Conservation (phyloP, 2,113 vertebrate genomes). For the Labrus mixtus region DNA sequence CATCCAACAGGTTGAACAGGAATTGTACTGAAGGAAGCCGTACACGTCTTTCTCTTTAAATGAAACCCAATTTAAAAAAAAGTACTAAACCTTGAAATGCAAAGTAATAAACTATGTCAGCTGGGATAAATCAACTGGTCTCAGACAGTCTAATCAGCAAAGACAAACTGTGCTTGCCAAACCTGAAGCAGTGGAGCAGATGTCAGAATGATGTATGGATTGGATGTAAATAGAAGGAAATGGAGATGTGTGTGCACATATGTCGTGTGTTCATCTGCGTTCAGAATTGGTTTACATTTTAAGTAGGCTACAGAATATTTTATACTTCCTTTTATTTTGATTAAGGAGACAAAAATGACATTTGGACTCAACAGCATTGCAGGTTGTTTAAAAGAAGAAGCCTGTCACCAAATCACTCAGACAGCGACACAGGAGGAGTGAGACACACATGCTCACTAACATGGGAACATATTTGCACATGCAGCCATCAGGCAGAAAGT, state of each 20-base stretch:
- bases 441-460: conserved; percentile 1
- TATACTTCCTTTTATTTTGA: not conserved
- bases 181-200: not conserved
- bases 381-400: not conserved
- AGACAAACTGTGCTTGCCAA: not conserved
- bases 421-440: not conserved
- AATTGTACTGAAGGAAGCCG: too few species aligned
- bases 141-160: not conserved
- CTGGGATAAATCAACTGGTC: not conserved
- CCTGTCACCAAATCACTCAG: not conserved
- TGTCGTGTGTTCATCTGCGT: not conserved
- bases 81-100: too few species aligned
- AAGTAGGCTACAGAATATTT: not conserved
- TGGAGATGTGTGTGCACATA: conserved; percentile 29
- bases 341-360: not conserved
- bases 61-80: not conserved
- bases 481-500: conserved; percentile 16
- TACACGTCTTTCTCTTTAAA: too few species aligned
- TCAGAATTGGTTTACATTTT: conserved; percentile 8
- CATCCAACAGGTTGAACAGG: too few species aligned
- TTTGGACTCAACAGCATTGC: not conserved
- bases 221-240: conserved; percentile 63
- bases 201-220: conserved; percentile 52
- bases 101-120: not conserved
- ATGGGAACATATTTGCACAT: conserved; percentile 1